Evolutionary conservation across 2,888 invertebrate genomes (phyloP).

Genomic region (Punctoribates punctum): DNA sequence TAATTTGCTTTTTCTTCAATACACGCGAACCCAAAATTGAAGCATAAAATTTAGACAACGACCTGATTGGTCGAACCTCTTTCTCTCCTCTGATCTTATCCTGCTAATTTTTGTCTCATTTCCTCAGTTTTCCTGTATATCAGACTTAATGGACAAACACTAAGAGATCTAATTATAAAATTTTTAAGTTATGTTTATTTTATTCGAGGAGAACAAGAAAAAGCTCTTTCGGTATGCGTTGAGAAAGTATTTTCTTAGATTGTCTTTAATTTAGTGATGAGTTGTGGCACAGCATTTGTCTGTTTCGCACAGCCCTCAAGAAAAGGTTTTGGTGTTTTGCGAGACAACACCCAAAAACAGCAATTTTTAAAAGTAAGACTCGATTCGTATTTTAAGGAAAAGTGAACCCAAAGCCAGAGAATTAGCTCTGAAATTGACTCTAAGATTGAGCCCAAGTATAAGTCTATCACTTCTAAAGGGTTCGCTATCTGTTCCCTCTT

Average conservation of each 20-base stretch:
- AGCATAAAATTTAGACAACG: too few species aligned
- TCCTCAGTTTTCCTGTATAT: too few species aligned
- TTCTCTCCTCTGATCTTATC: too few species aligned
- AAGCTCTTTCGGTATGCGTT: not conserved
- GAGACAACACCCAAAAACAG: slow-evolving; percentile 26
- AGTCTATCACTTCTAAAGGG: slow-evolving; percentile 7
- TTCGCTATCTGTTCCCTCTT: not conserved
- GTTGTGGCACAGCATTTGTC: not conserved
- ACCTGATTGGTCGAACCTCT: too few species aligned
- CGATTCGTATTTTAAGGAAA: not conserved
- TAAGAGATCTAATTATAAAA: not conserved
- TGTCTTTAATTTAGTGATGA: not conserved
- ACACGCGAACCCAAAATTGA: too few species aligned
- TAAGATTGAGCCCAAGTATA: not conserved
- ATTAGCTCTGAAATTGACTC: not conserved
- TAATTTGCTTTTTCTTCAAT: not conserved
- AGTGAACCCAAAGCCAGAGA: not conserved
- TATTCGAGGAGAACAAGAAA: slow-evolving; percentile 1
- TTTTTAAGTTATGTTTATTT: not conserved
- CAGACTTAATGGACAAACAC: too few species aligned
- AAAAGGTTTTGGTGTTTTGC: slow-evolving; percentile 20
- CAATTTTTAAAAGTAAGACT: not conserved
- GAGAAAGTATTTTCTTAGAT: not conserved
- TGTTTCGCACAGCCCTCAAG: not conserved
- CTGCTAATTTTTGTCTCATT: too few species aligned